Evolutionary conservation across 2,113 vertebrate genomes (phyloP), one percentile per base, ranked within the genome.

Genomic region (Colistium nudipinnis): DNA sequence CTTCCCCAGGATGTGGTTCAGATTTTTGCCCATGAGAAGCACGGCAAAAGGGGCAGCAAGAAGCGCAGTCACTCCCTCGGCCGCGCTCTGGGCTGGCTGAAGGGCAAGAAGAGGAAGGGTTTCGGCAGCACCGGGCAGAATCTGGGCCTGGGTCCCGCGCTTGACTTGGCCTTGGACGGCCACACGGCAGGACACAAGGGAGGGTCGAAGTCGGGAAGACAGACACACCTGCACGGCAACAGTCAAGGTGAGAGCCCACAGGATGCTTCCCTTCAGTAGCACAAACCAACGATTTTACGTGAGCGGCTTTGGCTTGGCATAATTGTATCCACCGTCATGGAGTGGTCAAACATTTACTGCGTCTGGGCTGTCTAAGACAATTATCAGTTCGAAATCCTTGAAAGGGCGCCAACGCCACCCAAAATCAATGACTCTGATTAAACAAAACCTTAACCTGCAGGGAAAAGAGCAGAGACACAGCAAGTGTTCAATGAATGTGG

Each of bases 1-100:
- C 84, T 94, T 70, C 94, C 95, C 89, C 93, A 89, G 86, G 92
- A 94, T 35, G 84, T 94, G 65, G 94, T 94, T 8, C 88, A 94
- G 74, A 83, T 94, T 35, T 90, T 93, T 69, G 87, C 86, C 55
- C 82, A 91, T 35, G 91, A 92, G 44, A 87, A 86, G 43, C 88
- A 88, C 66, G 56, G 68, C 61, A 92, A 83, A 75, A 85, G 75
- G 76, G 90, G 91, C 38, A 91, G 88, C 68, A 92, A 94, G 86
- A 93, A 90, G 83, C 87, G 87, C 51, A 86, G 74, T n/a, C 87
- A 65, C 56, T 83, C 91, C n/a, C 66, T 90, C 25, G 67, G 81
- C 4, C 81, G 83, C 0, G 90, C 90, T 41, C 65, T 92, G 54
- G 78, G 76, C 64, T 92, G 89, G 90, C 73, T 92, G 20, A 90